These are phyloP conservation scores for Menidia beryllina DNA, from an alignment of 2,113 vertebrate species.

Conservation along the genomic window DNA sequence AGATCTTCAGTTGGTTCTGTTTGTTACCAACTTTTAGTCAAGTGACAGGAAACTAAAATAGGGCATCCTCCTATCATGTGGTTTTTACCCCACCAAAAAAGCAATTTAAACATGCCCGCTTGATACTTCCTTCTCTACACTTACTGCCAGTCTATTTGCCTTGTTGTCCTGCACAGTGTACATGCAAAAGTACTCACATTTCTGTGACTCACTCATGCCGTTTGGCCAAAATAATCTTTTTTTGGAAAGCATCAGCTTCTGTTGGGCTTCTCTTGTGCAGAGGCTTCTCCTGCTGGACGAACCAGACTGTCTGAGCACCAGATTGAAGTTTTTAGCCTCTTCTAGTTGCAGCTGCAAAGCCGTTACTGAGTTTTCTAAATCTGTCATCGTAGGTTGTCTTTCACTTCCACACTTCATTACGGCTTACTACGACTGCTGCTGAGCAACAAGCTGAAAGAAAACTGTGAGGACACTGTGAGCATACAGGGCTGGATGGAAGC, in stretches of 20 bases:
- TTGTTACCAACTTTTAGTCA: slow-evolving; percentile 28
- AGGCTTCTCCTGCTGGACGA: background rate
- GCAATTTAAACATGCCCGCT: slow-evolving; percentile 39
- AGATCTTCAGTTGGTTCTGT: slow-evolving; percentile 8
- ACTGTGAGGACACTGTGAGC: too few relatives aligned
- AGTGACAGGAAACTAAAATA: slow-evolving; percentile 68
- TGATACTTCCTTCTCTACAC: slow-evolving; percentile 51
- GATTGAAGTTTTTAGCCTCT: background rate
- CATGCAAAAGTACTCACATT: slow-evolving; percentile 12
- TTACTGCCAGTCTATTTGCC: slow-evolving; percentile 4
- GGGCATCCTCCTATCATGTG: slow-evolving; percentile 67
- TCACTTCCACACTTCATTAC: slow-evolving; percentile 61
- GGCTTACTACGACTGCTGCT: background rate
- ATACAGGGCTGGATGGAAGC: background rate
- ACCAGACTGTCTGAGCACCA: background rate
- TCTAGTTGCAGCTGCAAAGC: slow-evolving; percentile 32
- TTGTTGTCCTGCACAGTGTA: slow-evolving; percentile 14
- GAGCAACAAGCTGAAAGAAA: background rate
- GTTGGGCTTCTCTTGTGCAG: background rate
- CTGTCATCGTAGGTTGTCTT: slow-evolving; percentile 37
- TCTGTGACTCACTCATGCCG: slow-evolving; percentile 34
- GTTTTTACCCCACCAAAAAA: slow-evolving; percentile 57
- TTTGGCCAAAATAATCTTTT: slow-evolving; percentile 3
- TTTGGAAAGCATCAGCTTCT: slow-evolving; percentile 1
- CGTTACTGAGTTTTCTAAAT: slow-evolving; percentile 49